A percentile compares a stretch with the other conserved stretches of the same genome.
Conservation (phyloP, 1,140 invertebrate species). For the Ips nitidus region DNA sequence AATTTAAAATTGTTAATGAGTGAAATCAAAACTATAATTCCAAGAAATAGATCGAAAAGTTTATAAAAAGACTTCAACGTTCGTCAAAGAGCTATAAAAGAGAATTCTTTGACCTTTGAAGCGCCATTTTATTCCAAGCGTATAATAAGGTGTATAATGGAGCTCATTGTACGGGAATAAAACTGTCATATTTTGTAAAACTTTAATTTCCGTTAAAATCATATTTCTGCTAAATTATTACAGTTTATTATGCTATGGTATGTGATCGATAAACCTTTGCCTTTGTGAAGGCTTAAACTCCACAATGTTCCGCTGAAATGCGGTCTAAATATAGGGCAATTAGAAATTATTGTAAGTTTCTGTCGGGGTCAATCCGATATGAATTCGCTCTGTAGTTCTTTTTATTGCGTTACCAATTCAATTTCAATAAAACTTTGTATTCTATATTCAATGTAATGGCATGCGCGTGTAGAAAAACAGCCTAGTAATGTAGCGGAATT, state of each 20-base stretch:
- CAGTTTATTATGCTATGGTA: slow-evolving; percentile 4
- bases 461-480: no score
- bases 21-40: background rate
- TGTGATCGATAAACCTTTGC: slow-evolving; percentile 20
- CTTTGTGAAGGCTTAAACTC: slow-evolving; percentile 1
- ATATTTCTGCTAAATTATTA: slow-evolving; percentile 27
- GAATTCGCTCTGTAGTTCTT: background rate
- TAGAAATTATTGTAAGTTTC: background rate
- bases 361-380: no score
- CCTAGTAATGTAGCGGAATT: no score
- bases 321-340: slow-evolving; percentile 6
- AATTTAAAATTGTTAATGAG: slow-evolving; percentile 9
- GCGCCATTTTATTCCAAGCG: slow-evolving; percentile 22
- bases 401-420: background rate
- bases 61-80: slow-evolving; percentile 8
- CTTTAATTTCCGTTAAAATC: slow-evolving; percentile 33
- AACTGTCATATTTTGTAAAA: slow-evolving; percentile 32
- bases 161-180: slow-evolving; percentile 25
- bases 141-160: slow-evolving; percentile 29
- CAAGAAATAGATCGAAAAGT: slow-evolving; percentile 11
- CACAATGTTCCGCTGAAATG: slow-evolving; percentile 2
- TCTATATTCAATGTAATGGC: no score
- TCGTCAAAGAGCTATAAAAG: slow-evolving; percentile 11
- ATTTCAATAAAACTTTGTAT: no score
- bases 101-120: slow-evolving; percentile 24